Evolutionary conservation across 2,888 invertebrate genomes (phyloP), one percentile per base, ranked within the genome.

Genomic region (Pseudococcus longispinus): DNA sequence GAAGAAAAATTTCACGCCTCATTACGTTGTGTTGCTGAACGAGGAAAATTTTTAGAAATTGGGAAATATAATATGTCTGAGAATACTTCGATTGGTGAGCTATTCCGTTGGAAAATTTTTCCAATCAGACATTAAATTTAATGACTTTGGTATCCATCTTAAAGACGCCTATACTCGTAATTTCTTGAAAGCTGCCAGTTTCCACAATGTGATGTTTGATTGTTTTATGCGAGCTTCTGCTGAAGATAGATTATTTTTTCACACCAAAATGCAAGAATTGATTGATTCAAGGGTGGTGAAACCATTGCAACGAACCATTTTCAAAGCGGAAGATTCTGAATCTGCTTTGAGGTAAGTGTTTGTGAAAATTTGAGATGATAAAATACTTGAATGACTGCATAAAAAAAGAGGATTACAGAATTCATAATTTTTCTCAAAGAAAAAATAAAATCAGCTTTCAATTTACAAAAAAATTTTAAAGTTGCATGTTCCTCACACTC

Each of bases 1-100:
- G 98, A 97, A 89, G 98, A 98, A 80, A 98, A 98, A 91, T 92
- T 98, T 0, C 92, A 93, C 89, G 95, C 94, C 0, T 94, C 94
- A 0, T 90, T 94, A 0, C 91, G 93, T 5, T 94, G 94, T 88
- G 90, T 94, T 13, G 93, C 92, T 0, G 89, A 89, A 1, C 91
- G 92, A 0, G 94, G 96, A 9, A 92, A 94, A 87, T 97, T 97
- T 91, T 90, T 96, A 83, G 96, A 97, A 91, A 96, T 97, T 88
- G 96, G 74, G 74, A 85, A 46, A 84, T 84, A 65, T 46, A 74
- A 84, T 13, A 60, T 84, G 18, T 5, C n/a, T 4, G 32, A 55
- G 13, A 84, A 84, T 32, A 26, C 32, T 42, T 29, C 9, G 26
- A 70, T 29, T 20, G 20, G 70, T 70, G 4, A 70, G 3, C 0